Evolutionary conservation across 2,113 vertebrate genomes (phyloP).

Genomic region (Phycodurus eques): DNA sequence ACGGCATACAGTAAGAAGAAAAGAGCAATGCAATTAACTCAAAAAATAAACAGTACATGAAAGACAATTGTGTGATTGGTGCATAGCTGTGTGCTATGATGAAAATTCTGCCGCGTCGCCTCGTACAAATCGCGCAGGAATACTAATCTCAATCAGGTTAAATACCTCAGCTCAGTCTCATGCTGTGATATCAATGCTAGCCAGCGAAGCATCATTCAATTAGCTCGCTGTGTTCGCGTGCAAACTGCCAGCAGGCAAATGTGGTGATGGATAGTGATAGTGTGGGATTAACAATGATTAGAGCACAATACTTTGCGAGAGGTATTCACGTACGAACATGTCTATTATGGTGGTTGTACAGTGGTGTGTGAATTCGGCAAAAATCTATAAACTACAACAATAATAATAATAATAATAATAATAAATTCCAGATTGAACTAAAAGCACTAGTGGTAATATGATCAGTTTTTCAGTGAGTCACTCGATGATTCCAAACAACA

Average conservation of each 20-base stretch:
- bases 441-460: background rate
- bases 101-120: background rate
- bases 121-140: background rate
- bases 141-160: conserved; percentile 56
- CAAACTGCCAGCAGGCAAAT: conserved; percentile 33
- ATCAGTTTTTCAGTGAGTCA: background rate
- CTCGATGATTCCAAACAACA: background rate
- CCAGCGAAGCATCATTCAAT: conserved; percentile 31
- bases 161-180: conserved; percentile 33
- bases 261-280: conserved; percentile 3
- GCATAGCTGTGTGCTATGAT: conserved; percentile 5
- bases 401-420: background rate
- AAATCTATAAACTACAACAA: background rate
- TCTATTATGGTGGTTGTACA: background rate
- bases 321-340: background rate
- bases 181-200: conserved; percentile 38
- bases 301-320: background rate
- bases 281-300: conserved; percentile 28
- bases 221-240: conserved; percentile 30
- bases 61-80: conserved; percentile 8
- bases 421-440: background rate
- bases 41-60: background rate
- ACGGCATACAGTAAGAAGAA: too few relatives aligned
- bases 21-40: background rate
- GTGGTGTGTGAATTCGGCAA: background rate